phyloP scores from a whole-genome alignment of 2,888 invertebrate genomes.

The Tridacna gigas region DNA sequence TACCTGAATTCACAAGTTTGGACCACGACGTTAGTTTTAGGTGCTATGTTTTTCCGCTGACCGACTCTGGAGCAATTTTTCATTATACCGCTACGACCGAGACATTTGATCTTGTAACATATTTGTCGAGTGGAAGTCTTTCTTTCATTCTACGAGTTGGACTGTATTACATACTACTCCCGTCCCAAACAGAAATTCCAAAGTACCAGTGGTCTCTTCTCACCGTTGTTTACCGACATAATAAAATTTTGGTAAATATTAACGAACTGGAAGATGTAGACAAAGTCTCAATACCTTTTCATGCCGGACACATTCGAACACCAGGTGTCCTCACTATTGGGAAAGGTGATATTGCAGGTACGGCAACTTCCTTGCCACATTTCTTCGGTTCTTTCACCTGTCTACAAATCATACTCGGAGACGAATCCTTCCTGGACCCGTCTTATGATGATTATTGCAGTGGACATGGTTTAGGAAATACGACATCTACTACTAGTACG shows the following conservation, averaged over 20 bases:
- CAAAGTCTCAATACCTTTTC: background rate
- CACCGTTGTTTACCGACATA: background rate
- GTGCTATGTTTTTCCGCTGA: conserved; percentile 5
- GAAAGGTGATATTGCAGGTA: background rate
- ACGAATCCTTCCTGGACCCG: background rate
- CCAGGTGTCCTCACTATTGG: background rate
- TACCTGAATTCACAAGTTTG: background rate
- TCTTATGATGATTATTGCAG: conserved; percentile 3
- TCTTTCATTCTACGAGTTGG: background rate
- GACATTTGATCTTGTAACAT: background rate
- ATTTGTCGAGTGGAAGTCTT: background rate
- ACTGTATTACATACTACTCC: no score
- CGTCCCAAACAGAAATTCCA: background rate
- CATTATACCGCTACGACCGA: background rate
- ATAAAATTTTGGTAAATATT: background rate
- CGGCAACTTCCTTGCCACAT: background rate
- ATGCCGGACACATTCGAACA: background rate
- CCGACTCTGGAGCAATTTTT: background rate
- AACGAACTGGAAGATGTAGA: background rate
- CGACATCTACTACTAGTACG: background rate
- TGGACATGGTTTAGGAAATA: background rate
- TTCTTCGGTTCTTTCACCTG: conserved; percentile 7
- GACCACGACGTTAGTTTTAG: background rate
- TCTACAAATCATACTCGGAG: conserved; percentile 3
- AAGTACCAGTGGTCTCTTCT: background rate